Conservation (phyloP, 2,888 invertebrate genomes). For the Drosophila anomalata region DNA sequence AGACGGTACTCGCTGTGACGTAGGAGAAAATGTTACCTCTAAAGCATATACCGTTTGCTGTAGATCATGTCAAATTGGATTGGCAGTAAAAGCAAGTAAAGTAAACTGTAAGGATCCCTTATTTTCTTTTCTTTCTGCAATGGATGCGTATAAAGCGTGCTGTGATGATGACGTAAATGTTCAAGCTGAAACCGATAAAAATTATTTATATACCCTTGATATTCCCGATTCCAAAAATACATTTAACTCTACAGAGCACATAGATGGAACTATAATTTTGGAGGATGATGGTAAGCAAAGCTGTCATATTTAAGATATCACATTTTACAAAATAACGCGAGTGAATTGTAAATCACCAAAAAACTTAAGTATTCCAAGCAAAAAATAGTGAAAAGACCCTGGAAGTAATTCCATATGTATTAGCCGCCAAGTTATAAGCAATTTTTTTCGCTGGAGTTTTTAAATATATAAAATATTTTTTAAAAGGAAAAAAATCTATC, state of each 20-base stretch:
- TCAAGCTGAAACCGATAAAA: conserved; percentile 1
- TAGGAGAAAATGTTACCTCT: conserved; percentile 63
- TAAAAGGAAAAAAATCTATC: too few species aligned
- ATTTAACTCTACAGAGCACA: conserved; percentile 9
- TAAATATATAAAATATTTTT: too few species aligned
- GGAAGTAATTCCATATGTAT: too few species aligned
- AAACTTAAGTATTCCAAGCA: too few species aligned
- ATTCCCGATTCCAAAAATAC: not conserved
- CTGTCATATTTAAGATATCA: not conserved
- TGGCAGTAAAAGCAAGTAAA: conserved; percentile 85
- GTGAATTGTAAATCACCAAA: too few species aligned
- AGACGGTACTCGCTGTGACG: conserved; percentile 77
- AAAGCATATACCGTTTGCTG: conserved; percentile 86
- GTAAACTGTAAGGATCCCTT: conserved; percentile 85
- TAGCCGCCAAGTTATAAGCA: too few species aligned
- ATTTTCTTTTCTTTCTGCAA: conserved; percentile 83
- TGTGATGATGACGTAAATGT: conserved; percentile 81
- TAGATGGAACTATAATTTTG: conserved; percentile 65
- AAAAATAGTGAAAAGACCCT: too few species aligned
- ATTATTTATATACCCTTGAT: conserved; percentile 2
- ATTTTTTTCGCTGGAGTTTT: too few species aligned
- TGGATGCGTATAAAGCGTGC: conserved; percentile 87
- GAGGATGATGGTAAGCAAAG: conserved; percentile 66
- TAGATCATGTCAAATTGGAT: conserved; percentile 87
- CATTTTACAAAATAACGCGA: too few species aligned